Conservation (phyloP, 2,888 invertebrate species). For the Julus scandinavius region DNA sequence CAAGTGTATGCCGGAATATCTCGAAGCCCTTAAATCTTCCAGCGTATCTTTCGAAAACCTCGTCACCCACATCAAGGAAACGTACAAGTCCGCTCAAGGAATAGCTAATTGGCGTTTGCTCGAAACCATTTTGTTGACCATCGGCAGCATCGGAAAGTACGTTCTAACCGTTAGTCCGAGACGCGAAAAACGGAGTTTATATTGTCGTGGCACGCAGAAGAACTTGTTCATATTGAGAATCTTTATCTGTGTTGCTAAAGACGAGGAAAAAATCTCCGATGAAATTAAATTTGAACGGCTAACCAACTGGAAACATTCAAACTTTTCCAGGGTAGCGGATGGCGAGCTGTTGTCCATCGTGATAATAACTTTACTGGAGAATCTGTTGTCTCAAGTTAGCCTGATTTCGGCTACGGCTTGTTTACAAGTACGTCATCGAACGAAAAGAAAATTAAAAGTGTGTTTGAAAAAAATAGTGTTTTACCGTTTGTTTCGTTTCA, state of each 20-base stretch:
- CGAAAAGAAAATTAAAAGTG: neutral
- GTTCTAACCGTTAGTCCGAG: too few relatives aligned
- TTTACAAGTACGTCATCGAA: neutral
- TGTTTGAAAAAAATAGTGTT: neutral
- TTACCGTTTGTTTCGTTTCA: neutral
- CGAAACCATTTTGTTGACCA: constrained; percentile 39
- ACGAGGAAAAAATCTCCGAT: too few relatives aligned
- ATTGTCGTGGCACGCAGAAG: too few relatives aligned
- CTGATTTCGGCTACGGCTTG: constrained; percentile 11
- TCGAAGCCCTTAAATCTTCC: neutral
- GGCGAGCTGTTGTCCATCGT: constrained; percentile 41
- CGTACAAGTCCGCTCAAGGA: neutral
- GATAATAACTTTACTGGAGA: constrained; percentile 46
- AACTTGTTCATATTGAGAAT: too few relatives aligned
- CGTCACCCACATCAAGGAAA: neutral
- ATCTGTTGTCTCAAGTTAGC: neutral
- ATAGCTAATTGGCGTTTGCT: constrained; percentile 30
- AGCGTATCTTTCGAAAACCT: neutral
- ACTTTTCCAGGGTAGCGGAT: constrained; percentile 45
- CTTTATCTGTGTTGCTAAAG: too few relatives aligned
- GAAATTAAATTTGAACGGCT: too few relatives aligned
- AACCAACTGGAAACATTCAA: too few relatives aligned
- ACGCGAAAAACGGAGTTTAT: too few relatives aligned
- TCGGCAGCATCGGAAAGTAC: constrained; percentile 50
- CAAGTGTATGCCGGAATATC: neutral